Conservation (phyloP, 2,888 invertebrate genomes). For the Athalia rosae region DNA sequence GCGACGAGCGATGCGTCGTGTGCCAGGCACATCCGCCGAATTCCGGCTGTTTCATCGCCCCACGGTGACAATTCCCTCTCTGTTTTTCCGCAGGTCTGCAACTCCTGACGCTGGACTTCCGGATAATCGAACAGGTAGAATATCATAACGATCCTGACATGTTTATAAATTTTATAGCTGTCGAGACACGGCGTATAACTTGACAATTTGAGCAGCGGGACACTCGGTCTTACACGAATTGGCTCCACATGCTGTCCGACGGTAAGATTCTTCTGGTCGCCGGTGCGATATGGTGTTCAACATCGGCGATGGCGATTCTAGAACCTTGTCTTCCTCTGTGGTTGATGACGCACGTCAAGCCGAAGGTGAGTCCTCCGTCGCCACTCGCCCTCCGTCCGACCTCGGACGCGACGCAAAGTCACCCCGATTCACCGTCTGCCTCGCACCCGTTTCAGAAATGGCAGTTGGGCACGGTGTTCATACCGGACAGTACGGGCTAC, state of each 20-base stretch:
- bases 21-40: background rate
- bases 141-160: background rate
- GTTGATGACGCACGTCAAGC: conserved; percentile 81
- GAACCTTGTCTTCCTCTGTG: conserved; percentile 90
- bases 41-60: background rate
- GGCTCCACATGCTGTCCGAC: conserved; percentile 78
- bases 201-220: conserved; percentile 48
- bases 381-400: background rate
- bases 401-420: background rate
- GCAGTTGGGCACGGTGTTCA: conserved; percentile 88
- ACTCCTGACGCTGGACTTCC: conserved; percentile 65
- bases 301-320: conserved; percentile 87
- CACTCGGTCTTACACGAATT: conserved; percentile 68
- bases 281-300: conserved; percentile 85
- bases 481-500: conserved; percentile 90
- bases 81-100: conserved; percentile 53
- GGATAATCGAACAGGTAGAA: conserved; percentile 58
- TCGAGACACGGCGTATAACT: background rate
- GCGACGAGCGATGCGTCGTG: background rate
- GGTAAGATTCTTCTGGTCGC: conserved; percentile 79
- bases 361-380: conserved; percentile 73
- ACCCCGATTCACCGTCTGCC: background rate
- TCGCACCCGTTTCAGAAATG: conserved; percentile 75
- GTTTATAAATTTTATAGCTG: background rate
- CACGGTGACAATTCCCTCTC: background rate